Base-by-base conservation (phyloP, 2,797 vertebrate species). In the Cirrhinus mrigala region DNA sequence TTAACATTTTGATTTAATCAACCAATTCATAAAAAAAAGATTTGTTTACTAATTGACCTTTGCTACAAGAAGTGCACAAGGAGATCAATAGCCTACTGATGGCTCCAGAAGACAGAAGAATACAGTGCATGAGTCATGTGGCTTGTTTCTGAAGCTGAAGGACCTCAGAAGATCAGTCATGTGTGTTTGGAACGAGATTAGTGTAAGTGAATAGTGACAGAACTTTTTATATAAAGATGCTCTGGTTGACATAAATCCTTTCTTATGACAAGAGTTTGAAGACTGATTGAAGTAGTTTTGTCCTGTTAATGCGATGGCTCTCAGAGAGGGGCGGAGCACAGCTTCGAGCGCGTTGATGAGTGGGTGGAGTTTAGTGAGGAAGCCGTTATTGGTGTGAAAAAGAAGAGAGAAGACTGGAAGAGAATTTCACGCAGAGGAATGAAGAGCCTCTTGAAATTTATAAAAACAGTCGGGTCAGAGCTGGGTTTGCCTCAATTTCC, bases 401-500 rank as follows among this genome's bases (percentile, higher is more conserved):
- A 50, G 76, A 50, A 58, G 62, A 46, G 22, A 79, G 22, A 9
- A 48, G 27, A 9, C 4, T 62, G 40, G 18, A 81, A 71, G 27
- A 11, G 27, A 1, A 18, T 12, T 33, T 18, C 18, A 20, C 75
- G 68, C 56, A 27, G 66, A 50, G 22, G 40, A 70, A 78, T n/a
- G 27, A 64, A 79, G 52, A 71, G 54, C 81, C 80, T 85, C 79
- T 84, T 82, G 81, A 81, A 88, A 87, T 83, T 81, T 84, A 88
- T 87, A 78, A 82, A 90, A 91, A 84, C 73, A 78, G 62, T 85
- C 62, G 20, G 37, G 89, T 83, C 86, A 90, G 48, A 86, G 48
- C 74, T 54, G 24, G 68, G 81, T 80, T 87, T 87, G 85, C 74
- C 70, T 88, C 88, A 93, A 93, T 93, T 94, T 95, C 93, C 93